Conservation (phyloP, 2,888 invertebrate species). For the Perizoma affinitatum region DNA sequence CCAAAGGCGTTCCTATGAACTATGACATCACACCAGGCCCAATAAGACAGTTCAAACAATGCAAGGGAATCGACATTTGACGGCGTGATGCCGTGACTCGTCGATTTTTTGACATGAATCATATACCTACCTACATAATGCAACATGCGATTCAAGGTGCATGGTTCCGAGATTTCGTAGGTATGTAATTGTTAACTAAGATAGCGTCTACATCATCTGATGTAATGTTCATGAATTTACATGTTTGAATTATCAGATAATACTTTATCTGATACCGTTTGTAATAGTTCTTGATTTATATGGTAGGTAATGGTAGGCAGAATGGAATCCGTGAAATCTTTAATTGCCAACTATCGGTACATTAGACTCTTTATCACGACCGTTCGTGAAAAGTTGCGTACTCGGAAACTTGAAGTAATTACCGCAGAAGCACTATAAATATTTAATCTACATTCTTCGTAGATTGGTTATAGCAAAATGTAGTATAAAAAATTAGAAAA, state of each 20-base stretch:
- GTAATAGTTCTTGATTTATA: constrained; percentile 30
- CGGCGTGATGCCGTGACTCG: constrained; percentile 61
- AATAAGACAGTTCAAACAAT: constrained; percentile 74
- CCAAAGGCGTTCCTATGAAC: constrained; percentile 69
- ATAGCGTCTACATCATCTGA: constrained; percentile 33
- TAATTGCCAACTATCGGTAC: constrained; percentile 35
- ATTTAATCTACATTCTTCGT: constrained; percentile 12
- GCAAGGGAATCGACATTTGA: constrained; percentile 73
- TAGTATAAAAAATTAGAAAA: constrained; percentile 43
- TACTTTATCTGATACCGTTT: constrained; percentile 22
- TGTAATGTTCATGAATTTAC: constrained; percentile 33
- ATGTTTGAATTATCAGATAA: constrained; percentile 36
- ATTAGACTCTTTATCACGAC: constrained; percentile 29
- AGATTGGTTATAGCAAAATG: constrained; percentile 31
- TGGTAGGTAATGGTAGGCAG: constrained; percentile 27
- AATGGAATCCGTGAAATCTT: constrained; percentile 39
- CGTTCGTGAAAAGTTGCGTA: constrained; percentile 22
- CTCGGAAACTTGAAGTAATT: constrained; percentile 15
- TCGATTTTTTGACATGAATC: constrained; percentile 64
- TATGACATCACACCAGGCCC: constrained; percentile 66
- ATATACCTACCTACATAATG: constrained; percentile 46
- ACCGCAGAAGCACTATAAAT: constrained; percentile 18
- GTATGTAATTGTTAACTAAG: constrained; percentile 21
- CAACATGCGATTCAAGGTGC: constrained; percentile 64
- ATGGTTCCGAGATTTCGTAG: constrained; percentile 48